Base-by-base conservation (phyloP, 2,888 invertebrate species). In the Sarcophaga variegata region DNA sequence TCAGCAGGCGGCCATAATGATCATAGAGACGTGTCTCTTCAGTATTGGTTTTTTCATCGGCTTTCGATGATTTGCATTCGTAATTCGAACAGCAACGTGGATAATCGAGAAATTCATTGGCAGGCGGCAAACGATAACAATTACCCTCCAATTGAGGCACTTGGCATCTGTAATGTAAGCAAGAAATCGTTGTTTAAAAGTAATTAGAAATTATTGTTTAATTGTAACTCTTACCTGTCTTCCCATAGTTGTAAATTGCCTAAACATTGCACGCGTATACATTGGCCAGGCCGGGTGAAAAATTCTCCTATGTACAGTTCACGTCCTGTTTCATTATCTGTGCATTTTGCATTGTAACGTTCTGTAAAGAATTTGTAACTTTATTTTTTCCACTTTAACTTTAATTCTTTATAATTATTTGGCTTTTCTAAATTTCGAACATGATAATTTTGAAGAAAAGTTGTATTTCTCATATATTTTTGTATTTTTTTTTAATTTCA, bases 61-160 rank as follows among this genome's bases (percentile, higher is more conserved):
- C 76, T 59, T 88, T 85, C 54, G 90, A 89, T 14, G 89, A 90
- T 79, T 89, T 91, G 86, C 93, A 93, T 75, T 91, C 90, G 80
- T 92, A 92, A 25, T 90, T 75, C 1, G 93, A 93, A 85, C 93
- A 93, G 60, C 93, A 93, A 22, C 88, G 90, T 1, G 93, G 93
- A 89, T 92, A 93, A 63, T 91, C 90, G 4, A 91, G 88, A 80
- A 90, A 90, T 37, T 88, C 83, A 74, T 91, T 90, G 10, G 89
- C 90, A 14, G 90, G 83, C 4, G 90, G 91, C 12, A 92, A 49
- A 3, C 88, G 82, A 6, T 83, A 83, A 70, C 93, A 93, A 63
- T 90, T 88, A 27, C 93, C 92, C 12, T 90, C 89, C 4, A 92
- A 78, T 4, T 78, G 82, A 1, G 93, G 93, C 47, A 90, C 87